These are phyloP conservation scores for Neodontobutis hainanensis DNA, from an alignment of 2,113 vertebrate species.

Conservation along the genomic window DNA sequence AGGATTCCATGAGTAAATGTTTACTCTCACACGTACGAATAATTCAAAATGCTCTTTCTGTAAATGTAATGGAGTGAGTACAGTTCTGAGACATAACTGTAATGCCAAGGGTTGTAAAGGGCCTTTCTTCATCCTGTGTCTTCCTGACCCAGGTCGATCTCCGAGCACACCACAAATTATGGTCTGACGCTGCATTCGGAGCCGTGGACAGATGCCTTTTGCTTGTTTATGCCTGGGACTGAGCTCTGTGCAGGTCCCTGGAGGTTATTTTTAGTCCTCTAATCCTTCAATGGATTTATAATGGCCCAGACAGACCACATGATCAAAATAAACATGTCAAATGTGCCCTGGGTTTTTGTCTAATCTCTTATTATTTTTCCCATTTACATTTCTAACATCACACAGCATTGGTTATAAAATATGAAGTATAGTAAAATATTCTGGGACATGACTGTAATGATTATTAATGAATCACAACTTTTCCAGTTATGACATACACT, in stretches of 20 bases:
- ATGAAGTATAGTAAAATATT: slow-evolving; percentile 31
- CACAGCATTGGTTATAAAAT: slow-evolving; percentile 19
- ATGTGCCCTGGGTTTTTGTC: slow-evolving; percentile 56
- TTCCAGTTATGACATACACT: too few species aligned
- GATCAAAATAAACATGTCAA: slow-evolving; percentile 54
- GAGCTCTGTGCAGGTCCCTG: slow-evolving; percentile 47
- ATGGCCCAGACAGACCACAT: slow-evolving; percentile 63
- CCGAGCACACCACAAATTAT: slow-evolving; percentile 67
- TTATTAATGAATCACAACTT: slow-evolving; percentile 24
- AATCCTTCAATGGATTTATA: slow-evolving; percentile 77
- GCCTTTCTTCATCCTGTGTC: slow-evolving; percentile 47
- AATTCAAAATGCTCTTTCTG: too few species aligned
- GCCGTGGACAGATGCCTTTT: slow-evolving; percentile 51
- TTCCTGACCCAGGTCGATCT: slow-evolving; percentile 67
- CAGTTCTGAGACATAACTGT: too few species aligned
- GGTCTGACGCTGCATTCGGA: slow-evolving; percentile 54
- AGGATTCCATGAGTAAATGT: too few species aligned
- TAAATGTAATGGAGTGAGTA: too few species aligned
- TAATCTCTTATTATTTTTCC: slow-evolving; percentile 63
- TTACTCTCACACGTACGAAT: too few species aligned
- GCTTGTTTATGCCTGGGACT: slow-evolving; percentile 71
- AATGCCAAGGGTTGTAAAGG: background rate
- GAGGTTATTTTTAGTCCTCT: slow-evolving; percentile 67
- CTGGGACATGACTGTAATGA: slow-evolving; percentile 21
- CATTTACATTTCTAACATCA: slow-evolving; percentile 20